Conservation (phyloP, 2,113 vertebrate species). For the Callochromis pleurospilus region DNA sequence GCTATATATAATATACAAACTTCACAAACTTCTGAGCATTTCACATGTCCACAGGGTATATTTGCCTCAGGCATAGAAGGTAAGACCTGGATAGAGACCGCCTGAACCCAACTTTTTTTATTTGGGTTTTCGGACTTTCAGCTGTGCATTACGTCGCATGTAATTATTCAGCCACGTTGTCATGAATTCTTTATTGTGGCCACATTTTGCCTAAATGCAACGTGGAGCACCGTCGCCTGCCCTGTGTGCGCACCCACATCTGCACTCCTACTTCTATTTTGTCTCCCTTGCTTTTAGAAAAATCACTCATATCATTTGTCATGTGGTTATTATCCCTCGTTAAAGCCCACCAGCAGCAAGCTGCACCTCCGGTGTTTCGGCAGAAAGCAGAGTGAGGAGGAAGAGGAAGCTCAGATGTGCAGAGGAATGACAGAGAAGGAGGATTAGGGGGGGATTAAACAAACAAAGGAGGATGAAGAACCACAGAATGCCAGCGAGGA, state of each 20-base stretch:
- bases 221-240: conserved; percentile 19
- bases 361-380: conserved; percentile 4
- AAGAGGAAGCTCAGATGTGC: conserved; percentile 17
- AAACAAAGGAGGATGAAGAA: conserved; percentile 49
- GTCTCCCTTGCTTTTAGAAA: neutral
- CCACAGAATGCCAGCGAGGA: conserved; percentile 6
- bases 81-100: conserved; percentile 25
- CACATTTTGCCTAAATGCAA: conserved; percentile 45
- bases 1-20: conserved; percentile 14
- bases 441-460: conserved; percentile 54
- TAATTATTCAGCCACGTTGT: conserved; percentile 68
- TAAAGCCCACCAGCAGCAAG: conserved; percentile 11
- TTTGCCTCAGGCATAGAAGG: neutral
- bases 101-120: neutral
- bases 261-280: neutral
- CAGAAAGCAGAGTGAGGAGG: conserved; percentile 7
- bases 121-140: neutral
- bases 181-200: conserved; percentile 70
- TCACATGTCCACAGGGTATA: neutral
- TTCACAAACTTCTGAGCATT: neutral
- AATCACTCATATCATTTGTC: conserved; percentile 21
- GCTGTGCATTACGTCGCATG: conserved; percentile 43
- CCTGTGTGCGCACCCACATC: neutral
- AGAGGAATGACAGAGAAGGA: conserved; percentile 26
- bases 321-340: conserved; percentile 30